Base-by-base conservation (phyloP, 35 echinoderm and acorn worm species). In the Apostichopus japonicus region DNA sequence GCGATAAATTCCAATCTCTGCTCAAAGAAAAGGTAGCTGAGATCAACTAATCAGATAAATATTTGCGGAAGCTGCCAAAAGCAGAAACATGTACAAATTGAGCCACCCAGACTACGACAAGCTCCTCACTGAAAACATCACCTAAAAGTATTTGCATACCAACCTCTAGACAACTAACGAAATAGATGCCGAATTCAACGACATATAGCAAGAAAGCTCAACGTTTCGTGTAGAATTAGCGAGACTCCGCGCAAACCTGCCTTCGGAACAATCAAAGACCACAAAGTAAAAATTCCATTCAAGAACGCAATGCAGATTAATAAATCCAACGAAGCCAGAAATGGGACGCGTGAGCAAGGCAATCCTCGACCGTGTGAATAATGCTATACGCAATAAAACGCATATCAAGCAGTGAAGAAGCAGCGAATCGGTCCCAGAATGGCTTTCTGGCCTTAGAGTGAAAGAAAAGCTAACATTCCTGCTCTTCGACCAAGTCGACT, bases 291-390 rank as follows among this genome's bases (percentile, higher is more conserved):
- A 81, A 16, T 81, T 81, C 79, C 14, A 8, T 24, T 6, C 79
- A 51, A 81, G 54, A 8, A 51, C 52, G 6, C 53, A 81, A 53
- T 81, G 79, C 79, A 52, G 79, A 11, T 24, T 81, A 8, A 81
- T 94, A 10, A 94, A 94, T 59, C 92, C 84, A 89, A 71, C 92
- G 13, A 79, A 94, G 90, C 77, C n/a, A 16, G 92, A 94, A 70
- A 80, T 90, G 24, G 92, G 86, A 1, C 76, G 53, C 6, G 92
- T 86, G 23, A 90, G 92, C 86, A 94, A 94, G 23, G 23, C 16
- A 27, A 90, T 90, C 21, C 77, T 94, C 22, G 86, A 91, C 88
- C 53, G 93, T 7, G 89, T 94, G 71, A 90, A 80, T 65, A 81
- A 63, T 61, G 72, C 25, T 24, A 94, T 90, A 5, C 52, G 73